phyloP scores from a whole-genome alignment of 2,113 vertebrate species.

The Helogale parvula region DNA sequence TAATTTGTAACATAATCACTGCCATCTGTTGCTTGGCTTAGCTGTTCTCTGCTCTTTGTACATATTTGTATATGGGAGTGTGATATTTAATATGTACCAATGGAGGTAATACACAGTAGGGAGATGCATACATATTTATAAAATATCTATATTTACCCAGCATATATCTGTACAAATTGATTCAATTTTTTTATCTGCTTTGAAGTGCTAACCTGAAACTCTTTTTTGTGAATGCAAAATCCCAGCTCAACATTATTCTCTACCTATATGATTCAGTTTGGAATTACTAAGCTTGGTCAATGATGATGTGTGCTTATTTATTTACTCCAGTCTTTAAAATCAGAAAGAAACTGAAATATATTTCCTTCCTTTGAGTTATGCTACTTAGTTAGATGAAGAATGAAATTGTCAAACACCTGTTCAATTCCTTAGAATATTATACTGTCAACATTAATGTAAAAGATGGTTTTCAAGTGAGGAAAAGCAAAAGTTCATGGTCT shows the following conservation, averaged over 20 bases:
- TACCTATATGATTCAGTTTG: background rate
- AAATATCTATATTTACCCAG: slow-evolving; percentile 17
- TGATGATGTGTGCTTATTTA: background rate
- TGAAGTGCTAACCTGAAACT: background rate
- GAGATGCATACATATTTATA: background rate
- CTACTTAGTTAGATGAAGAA: slow-evolving; percentile 45
- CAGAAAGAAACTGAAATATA: background rate
- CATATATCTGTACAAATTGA: background rate
- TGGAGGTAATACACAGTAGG: background rate
- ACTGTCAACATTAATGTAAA: slow-evolving; percentile 47
- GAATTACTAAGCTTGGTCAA: background rate
- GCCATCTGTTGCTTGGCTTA: slow-evolving; percentile 35
- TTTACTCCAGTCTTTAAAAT: slow-evolving; percentile 49
- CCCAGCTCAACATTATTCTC: background rate
- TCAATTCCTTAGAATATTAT: slow-evolving; percentile 14
- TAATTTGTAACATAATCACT: slow-evolving; percentile 28
- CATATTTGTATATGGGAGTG: background rate
- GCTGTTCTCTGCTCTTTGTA: background rate
- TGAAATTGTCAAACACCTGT: slow-evolving; percentile 22
- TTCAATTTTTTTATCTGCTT: background rate
- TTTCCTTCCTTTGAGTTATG: background rate
- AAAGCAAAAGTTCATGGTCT: slow-evolving; percentile 13
- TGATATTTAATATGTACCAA: background rate
- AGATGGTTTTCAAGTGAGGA: slow-evolving; percentile 7
- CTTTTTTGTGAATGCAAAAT: slow-evolving; percentile 23